Evolutionary conservation across 2,797 vertebrate genomes (phyloP).

Genomic region (Parambassis ranga): DNA sequence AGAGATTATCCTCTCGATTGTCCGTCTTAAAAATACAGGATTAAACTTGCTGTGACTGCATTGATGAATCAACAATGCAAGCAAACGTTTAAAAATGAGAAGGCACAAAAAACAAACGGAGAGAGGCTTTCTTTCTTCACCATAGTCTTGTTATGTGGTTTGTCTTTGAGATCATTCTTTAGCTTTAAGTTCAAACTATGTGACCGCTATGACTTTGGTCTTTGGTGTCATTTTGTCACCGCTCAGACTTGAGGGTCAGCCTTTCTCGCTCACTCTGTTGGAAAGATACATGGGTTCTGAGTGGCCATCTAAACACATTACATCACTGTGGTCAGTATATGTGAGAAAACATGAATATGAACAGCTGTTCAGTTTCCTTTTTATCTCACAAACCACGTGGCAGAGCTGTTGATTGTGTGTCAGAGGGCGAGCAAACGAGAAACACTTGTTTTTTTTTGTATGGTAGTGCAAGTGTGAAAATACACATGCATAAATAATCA

Average conservation of each 20-base stretch:
- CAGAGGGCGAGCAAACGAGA: neutral
- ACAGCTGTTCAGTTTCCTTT: slow-evolving; percentile 4
- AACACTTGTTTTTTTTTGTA: neutral
- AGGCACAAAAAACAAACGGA: no score
- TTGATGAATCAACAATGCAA: no score
- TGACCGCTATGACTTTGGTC: neutral
- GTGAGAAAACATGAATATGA: neutral
- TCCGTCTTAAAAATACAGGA: no score
- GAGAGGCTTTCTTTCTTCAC: no score
- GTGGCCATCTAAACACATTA: neutral
- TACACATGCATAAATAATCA: neutral
- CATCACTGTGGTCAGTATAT: no score
- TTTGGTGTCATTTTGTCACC: neutral
- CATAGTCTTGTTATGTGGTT: neutral
- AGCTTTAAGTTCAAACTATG: neutral
- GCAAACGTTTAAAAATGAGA: no score
- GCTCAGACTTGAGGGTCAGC: neutral
- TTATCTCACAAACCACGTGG: neutral
- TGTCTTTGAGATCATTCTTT: neutral
- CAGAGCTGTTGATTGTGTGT: neutral
- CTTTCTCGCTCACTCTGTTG: neutral
- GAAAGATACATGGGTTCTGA: no score
- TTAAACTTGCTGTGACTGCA: no score
- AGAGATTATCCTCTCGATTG: slow-evolving; percentile 37
- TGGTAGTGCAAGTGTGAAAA: neutral